phyloP scores from a whole-genome alignment of 2,113 vertebrate genomes.

The Gobius niger region DNA sequence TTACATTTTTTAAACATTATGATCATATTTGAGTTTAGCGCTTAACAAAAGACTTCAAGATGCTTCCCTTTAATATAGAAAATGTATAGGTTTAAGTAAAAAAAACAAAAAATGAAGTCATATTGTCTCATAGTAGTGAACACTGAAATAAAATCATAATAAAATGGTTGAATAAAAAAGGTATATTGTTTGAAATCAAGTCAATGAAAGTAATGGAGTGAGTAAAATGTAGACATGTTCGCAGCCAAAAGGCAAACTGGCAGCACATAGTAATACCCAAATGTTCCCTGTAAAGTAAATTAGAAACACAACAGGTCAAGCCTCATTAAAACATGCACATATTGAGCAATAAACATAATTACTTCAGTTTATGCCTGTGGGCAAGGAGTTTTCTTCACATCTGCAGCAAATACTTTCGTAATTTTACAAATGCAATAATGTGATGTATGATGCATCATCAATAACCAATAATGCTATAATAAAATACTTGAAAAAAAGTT shows the following conservation, averaged over 20 bases:
- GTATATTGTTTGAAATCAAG: background rate
- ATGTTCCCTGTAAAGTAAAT: conserved; percentile 44
- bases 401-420: conserved; percentile 3
- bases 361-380: conserved; percentile 26
- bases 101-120: too few relatives aligned
- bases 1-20: too few relatives aligned
- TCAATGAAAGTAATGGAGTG: conserved; percentile 13
- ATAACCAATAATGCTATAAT: too few relatives aligned
- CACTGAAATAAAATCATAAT: conserved; percentile 24
- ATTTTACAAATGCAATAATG: background rate
- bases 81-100: too few relatives aligned
- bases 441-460: too few relatives aligned
- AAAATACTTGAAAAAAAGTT: too few relatives aligned
- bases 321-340: conserved; percentile 40
- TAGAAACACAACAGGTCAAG: conserved; percentile 45
- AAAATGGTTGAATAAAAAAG: conserved; percentile 22
- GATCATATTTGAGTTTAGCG: too few relatives aligned
- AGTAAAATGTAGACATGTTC: conserved; percentile 37
- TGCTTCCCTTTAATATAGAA: too few relatives aligned
- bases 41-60: too few relatives aligned
- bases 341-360: conserved; percentile 35
- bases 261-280: conserved; percentile 21
- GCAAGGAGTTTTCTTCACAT: conserved; percentile 29
- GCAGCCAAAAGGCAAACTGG: conserved; percentile 18
- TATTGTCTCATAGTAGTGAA: too few relatives aligned